Evolutionary conservation across 53 echinoderm and acorn worm genomes (phyloP), one percentile per base, ranked within the genome.

Genomic region (Apostichopus leukothele): DNA sequence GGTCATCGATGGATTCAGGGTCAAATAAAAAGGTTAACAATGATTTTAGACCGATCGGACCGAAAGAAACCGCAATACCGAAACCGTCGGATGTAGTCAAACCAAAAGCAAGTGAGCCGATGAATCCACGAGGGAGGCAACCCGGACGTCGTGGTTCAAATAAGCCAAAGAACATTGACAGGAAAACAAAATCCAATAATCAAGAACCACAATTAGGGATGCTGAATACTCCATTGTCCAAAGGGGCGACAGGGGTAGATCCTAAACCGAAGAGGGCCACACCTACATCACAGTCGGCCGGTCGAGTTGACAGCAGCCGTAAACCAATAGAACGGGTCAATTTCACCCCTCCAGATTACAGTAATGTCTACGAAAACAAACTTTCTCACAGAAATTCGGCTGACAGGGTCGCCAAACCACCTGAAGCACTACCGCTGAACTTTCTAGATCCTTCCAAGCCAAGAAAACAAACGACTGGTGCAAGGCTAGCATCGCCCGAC

Each of bases 131-230:
- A 54, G 59, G 55, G 20, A 81, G 19, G 8, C 22, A 54, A 10
- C 5, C 67, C 1, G 85, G 85, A 66, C 61, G 85, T 4, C 85
- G 85, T 6, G 67, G 50, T 67, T 67, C 67, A 26, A 50, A 67
- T n/a, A 85, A 85, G 18, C 85, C 85, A 85, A 85, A 85, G 85
- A 85, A 85, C 60, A 67, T 60, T 10, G 67, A 85, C 50, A 11
- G 60, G 50, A 60, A 60, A 20, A 39, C 60, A 39, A 85, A 85
- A 67, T 67, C 85, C 14, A 85, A 85, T 50, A 50, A 60, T 50
- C 22, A 85, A 26, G 26, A 85, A 6, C 4, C 50, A 21, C 50
- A 39, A 76, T 13, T 27, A 9, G 20, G 13, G 50, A 39, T 7
- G 26, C 77, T 52, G 77, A 76, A 76, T 76, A 39, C 77, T 27